Evolutionary conservation across 35 echinoderm and acorn worm species (phyloP), one percentile per base, ranked within the genome.

Genomic region (Acanthaster planci): DNA sequence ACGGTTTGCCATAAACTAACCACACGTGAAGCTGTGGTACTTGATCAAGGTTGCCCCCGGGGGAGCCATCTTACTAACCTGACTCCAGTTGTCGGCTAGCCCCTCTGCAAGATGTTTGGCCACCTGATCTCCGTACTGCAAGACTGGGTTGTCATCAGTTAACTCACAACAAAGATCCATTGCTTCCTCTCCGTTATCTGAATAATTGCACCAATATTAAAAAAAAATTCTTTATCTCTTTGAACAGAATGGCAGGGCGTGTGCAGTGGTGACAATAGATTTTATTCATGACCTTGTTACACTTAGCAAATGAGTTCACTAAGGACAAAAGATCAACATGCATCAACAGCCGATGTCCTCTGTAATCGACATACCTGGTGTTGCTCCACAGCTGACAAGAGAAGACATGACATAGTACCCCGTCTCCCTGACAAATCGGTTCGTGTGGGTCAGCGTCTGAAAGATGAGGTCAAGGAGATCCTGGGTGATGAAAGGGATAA

Each of bases 31-130:
- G n/a, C n/a, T n/a, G n/a, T n/a, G n/a, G n/a, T n/a, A n/a, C n/a
- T n/a, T n/a, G n/a, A n/a, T n/a, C n/a, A n/a, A n/a, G n/a, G n/a
- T n/a, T n/a, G n/a, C n/a, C n/a, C n/a, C n/a, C n/a, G n/a, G n/a
- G n/a, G n/a, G n/a, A n/a, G n/a, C n/a, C n/a, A n/a, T n/a, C n/a
- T n/a, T n/a, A 47, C 37, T 86, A 89, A 99, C 96, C 92, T 99
- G 96, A 80, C 96, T 99, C 96, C 96, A 99, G 52, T 99, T 99
- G 86, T 99, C 96, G 60, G 96, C 91, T 22, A 99, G 58, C 34
- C 96, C 96, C 32, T 86, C 76, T 14, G 96, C 92, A 36, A 99
- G 78, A 52, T 99, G 92, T 75, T 86, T 10, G 19, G 96, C 82
- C 54, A 99, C 79, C 53, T 99, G 85, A 17, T 94, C 87, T 5